Conservation (phyloP, 2,888 invertebrate genomes). For the Cheilosia variabilis region DNA sequence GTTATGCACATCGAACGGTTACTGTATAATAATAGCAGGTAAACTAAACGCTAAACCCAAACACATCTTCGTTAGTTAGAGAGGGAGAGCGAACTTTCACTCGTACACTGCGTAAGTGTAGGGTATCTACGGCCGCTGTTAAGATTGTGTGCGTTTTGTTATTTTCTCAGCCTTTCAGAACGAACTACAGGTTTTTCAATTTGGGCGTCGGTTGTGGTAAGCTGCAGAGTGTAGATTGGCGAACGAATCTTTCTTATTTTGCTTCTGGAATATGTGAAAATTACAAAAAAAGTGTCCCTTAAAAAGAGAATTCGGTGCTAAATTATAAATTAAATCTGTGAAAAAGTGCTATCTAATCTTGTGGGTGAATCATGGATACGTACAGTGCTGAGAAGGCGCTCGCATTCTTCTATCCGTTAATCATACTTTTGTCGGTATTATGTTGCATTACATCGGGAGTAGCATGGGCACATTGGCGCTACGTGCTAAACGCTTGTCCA, state of each 20-base stretch:
- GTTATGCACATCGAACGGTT: background rate
- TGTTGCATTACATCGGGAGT: conserved; percentile 85
- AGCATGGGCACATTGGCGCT: conserved; percentile 88
- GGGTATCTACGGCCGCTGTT: conserved; percentile 8
- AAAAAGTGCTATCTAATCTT: conserved; percentile 64
- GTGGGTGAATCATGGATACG: conserved; percentile 79
- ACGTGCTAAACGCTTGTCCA: conserved; percentile 87
- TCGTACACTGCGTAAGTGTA: conserved; percentile 21
- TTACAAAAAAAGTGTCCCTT: conserved; percentile 1
- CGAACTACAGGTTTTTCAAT: conserved; percentile 52
- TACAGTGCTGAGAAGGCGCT: conserved; percentile 81
- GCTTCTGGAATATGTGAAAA: conserved; percentile 59
- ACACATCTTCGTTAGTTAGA: conserved; percentile 18
- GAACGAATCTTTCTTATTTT: conserved; percentile 16
- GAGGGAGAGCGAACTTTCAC: conserved; percentile 55
- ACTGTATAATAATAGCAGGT: conserved; percentile 39
- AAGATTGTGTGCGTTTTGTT: conserved; percentile 64
- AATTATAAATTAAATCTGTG: conserved; percentile 6
- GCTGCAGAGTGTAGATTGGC: conserved; percentile 5
- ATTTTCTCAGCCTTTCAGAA: conserved; percentile 38
- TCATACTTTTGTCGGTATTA: conserved; percentile 80
- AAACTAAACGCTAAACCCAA: conserved; percentile 46
- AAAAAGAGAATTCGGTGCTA: conserved; percentile 28
- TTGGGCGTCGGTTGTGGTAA: conserved; percentile 72
- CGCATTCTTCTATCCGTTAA: conserved; percentile 81